Percentiles rank a stretch among this genome's conserved stretches.
These are phyloP conservation scores for Enteromius radiatus DNA, from an alignment of 2,797 vertebrate species.

Conservation along the genomic window DNA sequence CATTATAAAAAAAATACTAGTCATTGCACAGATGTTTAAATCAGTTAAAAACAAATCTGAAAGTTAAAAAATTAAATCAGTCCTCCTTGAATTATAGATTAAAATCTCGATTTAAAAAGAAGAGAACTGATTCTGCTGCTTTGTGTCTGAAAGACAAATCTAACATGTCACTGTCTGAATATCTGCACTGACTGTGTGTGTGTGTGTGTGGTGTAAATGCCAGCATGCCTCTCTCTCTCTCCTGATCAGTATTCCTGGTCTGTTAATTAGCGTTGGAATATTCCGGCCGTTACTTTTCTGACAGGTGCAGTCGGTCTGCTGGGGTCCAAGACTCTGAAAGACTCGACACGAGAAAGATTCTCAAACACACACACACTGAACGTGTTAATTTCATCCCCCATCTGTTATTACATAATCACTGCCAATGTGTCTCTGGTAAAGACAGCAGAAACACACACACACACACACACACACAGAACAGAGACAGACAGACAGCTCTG, in stretches of 20 bases:
- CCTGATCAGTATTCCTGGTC: conserved; percentile 91
- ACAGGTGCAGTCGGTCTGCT: conserved; percentile 98
- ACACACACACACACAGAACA: neutral
- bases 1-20: neutral
- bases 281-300: conserved; percentile 92
- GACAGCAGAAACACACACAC: conserved; percentile 60
- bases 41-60: neutral
- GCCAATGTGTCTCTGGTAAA: conserved; percentile 94
- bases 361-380: conserved; percentile 77
- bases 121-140: neutral
- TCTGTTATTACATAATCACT: conserved; percentile 99
- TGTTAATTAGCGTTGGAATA: conserved; percentile 98
- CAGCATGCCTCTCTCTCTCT: conserved; percentile 84
- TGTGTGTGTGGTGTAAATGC: conserved; percentile 62
- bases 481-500: conserved; percentile 26
- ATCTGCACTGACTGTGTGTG: conserved; percentile 9
- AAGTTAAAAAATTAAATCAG: neutral
- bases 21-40: neutral
- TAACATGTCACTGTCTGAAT: conserved; percentile 19
- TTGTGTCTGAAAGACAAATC: conserved; percentile 3
- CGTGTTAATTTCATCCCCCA: conserved; percentile 99
- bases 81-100: neutral
- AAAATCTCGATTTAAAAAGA: neutral
- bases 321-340: conserved; percentile 82
- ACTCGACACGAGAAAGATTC: conserved; percentile 60